Evolutionary conservation across 2,113 vertebrate species (phyloP), one percentile per base, ranked within the genome.

Genomic region (Empidonax alnorum): DNA sequence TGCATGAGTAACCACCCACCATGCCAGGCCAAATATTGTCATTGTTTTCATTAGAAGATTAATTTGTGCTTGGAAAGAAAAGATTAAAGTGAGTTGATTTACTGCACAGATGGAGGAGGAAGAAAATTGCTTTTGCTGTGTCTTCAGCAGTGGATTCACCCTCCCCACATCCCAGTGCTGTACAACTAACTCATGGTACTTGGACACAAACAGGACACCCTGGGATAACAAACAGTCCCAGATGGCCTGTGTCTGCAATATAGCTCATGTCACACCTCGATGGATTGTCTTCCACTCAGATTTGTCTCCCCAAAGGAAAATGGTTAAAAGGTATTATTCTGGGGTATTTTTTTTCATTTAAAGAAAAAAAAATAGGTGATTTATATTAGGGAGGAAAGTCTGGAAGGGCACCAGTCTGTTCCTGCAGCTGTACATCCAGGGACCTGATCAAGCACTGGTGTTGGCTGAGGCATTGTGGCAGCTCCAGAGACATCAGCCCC

Each of bases 1-100:
- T 90, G 78, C 82, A 87, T 85, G 62, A 94, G 63, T 39, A 96
- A 94, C 94, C 78, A 93, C 79, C 55, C 75, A 83, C 67, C 21
- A 2, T 37, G 95, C 82, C 85, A 88, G 90, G 88, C 79, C 88
- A 93, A 93, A 93, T 62, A 90, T 41, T 94, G 78, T 28, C 87
- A 73, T 30, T 83, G 90, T 90, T 95, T 83, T 69, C 88, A 74
- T 71, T 68, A 77, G 42, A 62, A 90, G 75, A 95, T 90, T 92
- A 80, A 88, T 94, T 73, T 77, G 83, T 39, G 63, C 85, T 94
- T 58, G 92, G 88, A 53, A 90, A 92, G 63, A 66, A 84, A 76
- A 90, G 72, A 92, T 90, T 77, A 83, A 92, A 80, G 30, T 9
- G 7, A 80, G 79, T 77, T 88, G 88, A 25, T 46, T 83, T 50